These are phyloP conservation scores for Siderastrea siderea DNA, from an alignment of 92 coral and sea anemone species.

Conservation along the genomic window DNA sequence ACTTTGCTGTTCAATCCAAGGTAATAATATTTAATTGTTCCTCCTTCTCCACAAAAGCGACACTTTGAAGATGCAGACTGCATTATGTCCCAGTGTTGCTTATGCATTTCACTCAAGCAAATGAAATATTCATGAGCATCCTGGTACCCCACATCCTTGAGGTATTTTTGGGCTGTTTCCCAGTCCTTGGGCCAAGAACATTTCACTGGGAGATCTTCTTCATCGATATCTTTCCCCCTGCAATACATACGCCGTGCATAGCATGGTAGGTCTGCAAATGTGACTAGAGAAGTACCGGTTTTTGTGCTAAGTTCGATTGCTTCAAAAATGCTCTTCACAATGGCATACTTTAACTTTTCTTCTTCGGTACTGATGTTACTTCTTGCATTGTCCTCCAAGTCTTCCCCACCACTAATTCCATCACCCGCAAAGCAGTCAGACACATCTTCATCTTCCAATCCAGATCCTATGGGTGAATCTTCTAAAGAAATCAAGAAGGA, in stretches of 20 bases:
- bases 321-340: constrained; percentile 63
- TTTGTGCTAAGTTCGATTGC: constrained; percentile 57
- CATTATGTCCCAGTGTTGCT: constrained; percentile 80
- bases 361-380: constrained; percentile 14
- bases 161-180: constrained; percentile 62
- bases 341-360: constrained; percentile 39
- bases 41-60: constrained; percentile 64
- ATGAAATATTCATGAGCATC: constrained; percentile 75
- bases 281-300: constrained; percentile 60
- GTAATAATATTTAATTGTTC: constrained; percentile 70
- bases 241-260: constrained; percentile 78
- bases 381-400: constrained; percentile 2
- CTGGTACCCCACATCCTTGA: constrained; percentile 53
- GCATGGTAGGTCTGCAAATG: constrained; percentile 65
- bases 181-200: constrained; percentile 66
- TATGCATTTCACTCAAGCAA: constrained; percentile 66
- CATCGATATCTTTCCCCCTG: constrained; percentile 67
- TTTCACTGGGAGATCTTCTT: constrained; percentile 59
- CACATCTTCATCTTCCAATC: constrained; percentile 24
- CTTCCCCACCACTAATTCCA: no score
- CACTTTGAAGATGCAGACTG: constrained; percentile 57
- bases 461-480: constrained; percentile 12
- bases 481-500: neutral
- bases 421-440: neutral
- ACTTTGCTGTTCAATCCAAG: constrained; percentile 76